Percentiles rank a stretch among this genome's conserved stretches.
phyloP scores from a whole-genome alignment of 1,140 invertebrate genomes.

The Cotesia chilonis region DNA sequence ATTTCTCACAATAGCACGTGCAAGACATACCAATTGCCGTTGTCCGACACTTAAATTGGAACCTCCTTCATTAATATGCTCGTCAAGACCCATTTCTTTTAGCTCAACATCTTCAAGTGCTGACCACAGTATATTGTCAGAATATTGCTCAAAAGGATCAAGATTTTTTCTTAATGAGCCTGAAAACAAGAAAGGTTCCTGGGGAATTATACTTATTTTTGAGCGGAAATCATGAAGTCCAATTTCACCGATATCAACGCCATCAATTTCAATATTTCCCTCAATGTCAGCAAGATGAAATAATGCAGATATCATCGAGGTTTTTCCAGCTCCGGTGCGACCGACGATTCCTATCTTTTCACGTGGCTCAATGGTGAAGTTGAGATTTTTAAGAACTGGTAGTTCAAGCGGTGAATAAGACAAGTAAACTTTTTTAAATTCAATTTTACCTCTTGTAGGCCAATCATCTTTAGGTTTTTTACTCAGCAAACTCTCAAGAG shows the following conservation, averaged over 20 bases:
- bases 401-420: slow-evolving; percentile 71
- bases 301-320: slow-evolving; percentile 77
- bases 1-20: slow-evolving; percentile 78
- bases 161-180: slow-evolving; percentile 85
- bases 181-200: slow-evolving; percentile 88
- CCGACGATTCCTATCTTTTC: slow-evolving; percentile 86
- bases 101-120: slow-evolving; percentile 83
- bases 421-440: slow-evolving; percentile 74
- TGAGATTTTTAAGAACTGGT: slow-evolving; percentile 77
- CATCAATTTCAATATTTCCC: slow-evolving; percentile 70
- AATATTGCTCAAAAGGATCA: slow-evolving; percentile 82
- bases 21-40: slow-evolving; percentile 81
- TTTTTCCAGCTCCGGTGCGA: slow-evolving; percentile 86
- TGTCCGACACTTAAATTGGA: slow-evolving; percentile 83
- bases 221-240: slow-evolving; percentile 76
- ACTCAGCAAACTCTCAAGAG: slow-evolving; percentile 70
- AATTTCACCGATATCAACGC: slow-evolving; percentile 68
- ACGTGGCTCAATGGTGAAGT: slow-evolving; percentile 72
- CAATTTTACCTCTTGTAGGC: slow-evolving; percentile 78
- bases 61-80: slow-evolving; percentile 75
- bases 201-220: slow-evolving; percentile 84
- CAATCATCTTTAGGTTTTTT: slow-evolving; percentile 75
- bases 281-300: slow-evolving; percentile 70
- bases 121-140: slow-evolving; percentile 81
- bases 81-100: slow-evolving; percentile 69